Evolutionary conservation across 2,113 vertebrate genomes (phyloP), one percentile per base, ranked within the genome.

Genomic region (Equus przewalskii): DNA sequence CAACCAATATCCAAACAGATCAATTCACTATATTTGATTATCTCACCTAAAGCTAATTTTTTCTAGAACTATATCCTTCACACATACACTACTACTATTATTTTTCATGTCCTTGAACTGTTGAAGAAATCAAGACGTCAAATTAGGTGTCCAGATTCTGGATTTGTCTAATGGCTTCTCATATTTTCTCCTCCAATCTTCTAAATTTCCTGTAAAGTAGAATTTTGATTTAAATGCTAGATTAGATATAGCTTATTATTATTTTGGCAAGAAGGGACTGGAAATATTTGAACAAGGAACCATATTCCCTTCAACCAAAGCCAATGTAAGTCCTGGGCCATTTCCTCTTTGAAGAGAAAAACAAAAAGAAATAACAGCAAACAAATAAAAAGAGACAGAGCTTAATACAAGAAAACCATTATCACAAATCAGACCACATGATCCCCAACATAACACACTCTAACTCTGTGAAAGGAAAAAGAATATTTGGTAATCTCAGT

Each of bases 231-330:
- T 60, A 78, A 87, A 69, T 28, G 0, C 56, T 60, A 58, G 22
- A 21, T 86, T 56, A 85, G n/a, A 69, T 86, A 78, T 36, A 78
- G 60, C n/a, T 1, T 4, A 36, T 30, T 24, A 28, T 49, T 8
- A 30, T 49, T 78, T 78, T 78, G 28, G 10, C 51, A 94, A 60
- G 80, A 58, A 80, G 51, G 51, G 41, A 87, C 64, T 49, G 36
- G 51, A 70, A 80, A 70, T 79, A 87, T 70, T 69, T 94, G 73
- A 87, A 94, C 24, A 49, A 60, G 75, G 49, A 87, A 86, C 5
- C 15, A 46, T 30, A 80, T 49, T 70, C 51, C 8, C 7, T 69
- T 70, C 54, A 86, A 67, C 51, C 51, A 86, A 78, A 87, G 51
- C 62, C 51, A 80, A 1, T 36, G 22, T 30, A 87, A 70, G 79